Conservation (phyloP, 2,888 invertebrate genomes). For the Spilosoma lubricipeda region DNA sequence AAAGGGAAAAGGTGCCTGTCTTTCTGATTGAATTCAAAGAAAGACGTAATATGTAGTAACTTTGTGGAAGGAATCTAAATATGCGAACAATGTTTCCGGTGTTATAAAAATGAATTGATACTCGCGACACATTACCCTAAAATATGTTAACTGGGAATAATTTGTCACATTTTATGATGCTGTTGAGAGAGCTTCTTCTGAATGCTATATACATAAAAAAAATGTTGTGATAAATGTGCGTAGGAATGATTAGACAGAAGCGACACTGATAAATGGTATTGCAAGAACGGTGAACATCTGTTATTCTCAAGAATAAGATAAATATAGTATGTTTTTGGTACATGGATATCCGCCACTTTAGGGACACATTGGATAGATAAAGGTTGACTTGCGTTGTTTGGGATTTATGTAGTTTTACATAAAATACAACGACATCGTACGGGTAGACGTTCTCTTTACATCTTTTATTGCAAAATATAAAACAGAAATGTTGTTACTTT, state of each 20-base stretch:
- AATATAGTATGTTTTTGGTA: constrained; percentile 67
- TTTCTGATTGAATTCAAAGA: constrained; percentile 25
- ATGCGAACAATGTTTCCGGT: not conserved
- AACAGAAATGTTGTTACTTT: constrained; percentile 20
- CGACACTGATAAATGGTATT: constrained; percentile 74
- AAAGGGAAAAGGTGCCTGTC: constrained; percentile 25
- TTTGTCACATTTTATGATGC: constrained; percentile 39
- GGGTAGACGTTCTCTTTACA: not conserved
- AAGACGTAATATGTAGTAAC: not conserved
- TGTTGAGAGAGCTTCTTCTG: constrained; percentile 32
- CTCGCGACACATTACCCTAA: constrained; percentile 22
- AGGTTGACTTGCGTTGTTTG: constrained; percentile 42
- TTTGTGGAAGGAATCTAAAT: not conserved
- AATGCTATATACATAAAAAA: constrained; percentile 57
- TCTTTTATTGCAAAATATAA: not conserved
- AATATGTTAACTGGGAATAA: constrained; percentile 26
- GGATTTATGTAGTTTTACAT: constrained; percentile 22
- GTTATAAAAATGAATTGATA: constrained; percentile 13
- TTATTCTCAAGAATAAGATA: constrained; percentile 75
- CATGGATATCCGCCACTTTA: constrained; percentile 54
- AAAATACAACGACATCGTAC: constrained; percentile 6
- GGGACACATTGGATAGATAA: constrained; percentile 53
- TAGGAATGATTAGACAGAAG: constrained; percentile 72
- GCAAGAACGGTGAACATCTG: constrained; percentile 70
- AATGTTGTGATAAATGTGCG: constrained; percentile 71